Evolutionary conservation across 2,797 vertebrate genomes (phyloP), one percentile per base, ranked within the genome.

Genomic region (Cyprinodon diabolis): DNA sequence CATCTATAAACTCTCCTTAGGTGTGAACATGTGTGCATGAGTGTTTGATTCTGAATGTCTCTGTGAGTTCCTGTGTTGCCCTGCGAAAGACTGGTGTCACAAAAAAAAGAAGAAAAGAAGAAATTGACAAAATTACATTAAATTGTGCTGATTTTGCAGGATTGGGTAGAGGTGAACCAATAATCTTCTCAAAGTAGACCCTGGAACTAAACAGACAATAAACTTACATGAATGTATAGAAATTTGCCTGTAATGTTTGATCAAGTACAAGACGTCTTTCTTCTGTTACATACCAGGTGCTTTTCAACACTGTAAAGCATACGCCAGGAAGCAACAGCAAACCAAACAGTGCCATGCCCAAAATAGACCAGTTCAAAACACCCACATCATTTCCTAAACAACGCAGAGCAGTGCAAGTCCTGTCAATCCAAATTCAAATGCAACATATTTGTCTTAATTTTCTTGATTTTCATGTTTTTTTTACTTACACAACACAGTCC

Each of bases 111-210:
- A 13, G 10, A 4, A n/a, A 12, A 35, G 45, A 9, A 4, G 15
- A 12, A 35, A 55, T 51, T 1, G 8, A 17, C 2, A 1, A n/a
- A 5, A 21, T 55, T 54, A 56, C 67, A n/a, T 76, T 58, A 7
- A 76, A 23, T 17, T 45, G 3, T 11, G 40, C 6, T 19, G 58
- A n/a, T 54, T 70, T 76, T 65, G 23, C 43, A 19, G 74, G 74
- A 25, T 76, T 65, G 12, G 74, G 74, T 2, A 70, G 21, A 6
- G 68, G 13, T n/a, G 57, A 67, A 56, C 49, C 21, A 48, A 23
- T 55, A 21, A 76, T 37, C 40, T 7, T 63, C 40, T 69, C 37
- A 14, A 65, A 35, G 40, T 55, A 65, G 47, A 65, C 19, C 51
- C 58, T 76, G 14, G 45, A 65, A 62, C 35, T 54, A 21, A 49